These are phyloP conservation scores for Diorhabda elongata DNA, from an alignment of 1,140 invertebrate genomes.

Conservation along the genomic window DNA sequence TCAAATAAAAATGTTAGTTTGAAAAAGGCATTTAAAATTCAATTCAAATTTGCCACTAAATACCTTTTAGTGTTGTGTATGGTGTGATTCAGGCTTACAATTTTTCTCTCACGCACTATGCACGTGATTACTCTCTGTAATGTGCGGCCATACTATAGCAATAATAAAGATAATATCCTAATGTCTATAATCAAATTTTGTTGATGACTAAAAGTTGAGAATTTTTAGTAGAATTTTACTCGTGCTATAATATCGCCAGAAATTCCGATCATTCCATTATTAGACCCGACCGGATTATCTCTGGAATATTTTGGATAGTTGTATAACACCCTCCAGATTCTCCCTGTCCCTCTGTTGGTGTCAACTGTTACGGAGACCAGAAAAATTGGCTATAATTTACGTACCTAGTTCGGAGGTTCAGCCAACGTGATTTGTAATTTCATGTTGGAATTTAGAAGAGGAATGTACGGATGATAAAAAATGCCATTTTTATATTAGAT, in stretches of 20 bases:
- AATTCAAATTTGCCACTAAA: no score
- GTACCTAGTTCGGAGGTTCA: slow-evolving; percentile 2
- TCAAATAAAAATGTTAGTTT: no score
- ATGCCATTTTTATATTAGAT: slow-evolving; percentile 1
- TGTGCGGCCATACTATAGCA: no score
- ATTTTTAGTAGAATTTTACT: neutral
- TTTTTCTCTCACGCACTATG: no score
- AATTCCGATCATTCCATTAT: slow-evolving; percentile 2
- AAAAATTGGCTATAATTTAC: neutral
- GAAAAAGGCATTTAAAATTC: no score
- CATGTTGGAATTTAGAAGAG: neutral
- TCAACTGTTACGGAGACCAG: slow-evolving; percentile 1
- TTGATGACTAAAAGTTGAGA: neutral
- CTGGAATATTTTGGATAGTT: slow-evolving; percentile 2
- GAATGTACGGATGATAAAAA: neutral
- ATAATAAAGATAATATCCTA: no score
- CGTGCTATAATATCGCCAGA: neutral
- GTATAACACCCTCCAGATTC: neutral
- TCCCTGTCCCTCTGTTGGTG: neutral
- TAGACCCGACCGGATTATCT: neutral
- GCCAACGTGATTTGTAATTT: neutral
- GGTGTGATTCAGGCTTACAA: no score
- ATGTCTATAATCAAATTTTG: no score
- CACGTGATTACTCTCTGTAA: no score
- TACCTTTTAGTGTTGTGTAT: no score